phyloP scores from a whole-genome alignment of 2,888 invertebrate genomes.

The Chrysomela aeneicollis region DNA sequence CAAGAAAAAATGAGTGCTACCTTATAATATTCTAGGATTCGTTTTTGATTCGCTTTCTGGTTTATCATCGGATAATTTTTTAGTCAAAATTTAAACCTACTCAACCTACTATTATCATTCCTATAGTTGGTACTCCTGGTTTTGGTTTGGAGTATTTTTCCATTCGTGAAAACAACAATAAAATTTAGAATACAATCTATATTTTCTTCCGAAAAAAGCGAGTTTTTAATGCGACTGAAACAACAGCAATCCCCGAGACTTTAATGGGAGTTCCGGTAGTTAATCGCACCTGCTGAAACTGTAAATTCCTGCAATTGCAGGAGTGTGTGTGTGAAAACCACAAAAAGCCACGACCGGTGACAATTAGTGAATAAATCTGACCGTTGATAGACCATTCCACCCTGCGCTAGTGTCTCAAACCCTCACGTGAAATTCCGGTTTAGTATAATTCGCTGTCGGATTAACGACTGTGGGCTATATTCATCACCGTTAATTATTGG shows the following conservation, averaged over 20 bases:
- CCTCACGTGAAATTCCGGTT: background rate
- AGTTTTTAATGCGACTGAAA: background rate
- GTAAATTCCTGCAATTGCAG: slow-evolving; percentile 3
- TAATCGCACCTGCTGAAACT: slow-evolving; percentile 4
- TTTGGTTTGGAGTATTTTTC: too few relatives aligned
- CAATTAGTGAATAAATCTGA: background rate
- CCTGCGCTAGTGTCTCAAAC: background rate
- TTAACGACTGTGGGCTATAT: too few relatives aligned
- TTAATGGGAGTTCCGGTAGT: slow-evolving; percentile 2
- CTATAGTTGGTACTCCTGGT: too few relatives aligned
- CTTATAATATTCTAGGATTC: too few relatives aligned
- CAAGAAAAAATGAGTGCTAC: too few relatives aligned
- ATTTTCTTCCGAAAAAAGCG: background rate
- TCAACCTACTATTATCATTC: too few relatives aligned
- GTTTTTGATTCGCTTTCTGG: too few relatives aligned
- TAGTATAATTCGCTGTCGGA: background rate
- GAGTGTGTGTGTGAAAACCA: background rate
- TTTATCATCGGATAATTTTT: too few relatives aligned
- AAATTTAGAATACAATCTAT: too few relatives aligned
- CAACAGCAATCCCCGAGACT: background rate
- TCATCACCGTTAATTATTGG: too few relatives aligned
- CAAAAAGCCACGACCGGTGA: background rate
- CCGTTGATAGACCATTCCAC: slow-evolving; percentile 1
- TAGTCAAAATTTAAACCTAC: too few relatives aligned
- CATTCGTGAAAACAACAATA: too few relatives aligned